phyloP scores from a whole-genome alignment of 2,888 invertebrate species.

The Galerucella pusilla region DNA sequence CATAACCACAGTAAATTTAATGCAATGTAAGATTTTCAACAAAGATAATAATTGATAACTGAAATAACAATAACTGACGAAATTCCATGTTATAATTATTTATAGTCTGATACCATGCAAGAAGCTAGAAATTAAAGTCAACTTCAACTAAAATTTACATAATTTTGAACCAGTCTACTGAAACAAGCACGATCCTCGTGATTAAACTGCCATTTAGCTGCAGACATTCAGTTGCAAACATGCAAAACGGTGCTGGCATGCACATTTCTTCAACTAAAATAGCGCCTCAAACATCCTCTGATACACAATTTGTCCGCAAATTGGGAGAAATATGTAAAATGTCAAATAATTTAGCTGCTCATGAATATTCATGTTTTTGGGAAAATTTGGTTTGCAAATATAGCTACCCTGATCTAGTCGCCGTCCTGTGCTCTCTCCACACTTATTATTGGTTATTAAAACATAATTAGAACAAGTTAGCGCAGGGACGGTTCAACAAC shows the following conservation, averaged over 20 bases:
- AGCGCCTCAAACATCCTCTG: constrained; percentile 15
- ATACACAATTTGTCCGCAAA: constrained; percentile 28
- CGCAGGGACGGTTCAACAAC: not conserved
- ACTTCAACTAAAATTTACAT: constrained; percentile 14
- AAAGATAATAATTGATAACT: no score
- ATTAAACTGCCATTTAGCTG: constrained; percentile 29
- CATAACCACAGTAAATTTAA: no score
- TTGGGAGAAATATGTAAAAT: constrained; percentile 57
- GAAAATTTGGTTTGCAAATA: constrained; percentile 59
- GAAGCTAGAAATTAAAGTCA: not conserved
- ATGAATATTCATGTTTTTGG: constrained; percentile 57
- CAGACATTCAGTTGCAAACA: constrained; percentile 24
- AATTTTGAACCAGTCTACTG: not conserved
- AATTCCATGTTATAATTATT: not conserved
- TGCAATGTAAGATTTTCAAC: no score
- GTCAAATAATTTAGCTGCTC: constrained; percentile 55
- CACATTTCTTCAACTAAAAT: constrained; percentile 16
- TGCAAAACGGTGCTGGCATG: constrained; percentile 18
- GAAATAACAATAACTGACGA: no score
- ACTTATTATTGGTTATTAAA: constrained; percentile 61
- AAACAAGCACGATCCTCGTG: constrained; percentile 8
- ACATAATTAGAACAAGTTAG: constrained; percentile 50
- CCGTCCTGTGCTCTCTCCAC: constrained; percentile 38
- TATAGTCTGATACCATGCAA: not conserved
- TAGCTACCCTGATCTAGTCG: constrained; percentile 47